phyloP scores from a whole-genome alignment of 2,888 invertebrate species.

The Operophtera brumata region DNA sequence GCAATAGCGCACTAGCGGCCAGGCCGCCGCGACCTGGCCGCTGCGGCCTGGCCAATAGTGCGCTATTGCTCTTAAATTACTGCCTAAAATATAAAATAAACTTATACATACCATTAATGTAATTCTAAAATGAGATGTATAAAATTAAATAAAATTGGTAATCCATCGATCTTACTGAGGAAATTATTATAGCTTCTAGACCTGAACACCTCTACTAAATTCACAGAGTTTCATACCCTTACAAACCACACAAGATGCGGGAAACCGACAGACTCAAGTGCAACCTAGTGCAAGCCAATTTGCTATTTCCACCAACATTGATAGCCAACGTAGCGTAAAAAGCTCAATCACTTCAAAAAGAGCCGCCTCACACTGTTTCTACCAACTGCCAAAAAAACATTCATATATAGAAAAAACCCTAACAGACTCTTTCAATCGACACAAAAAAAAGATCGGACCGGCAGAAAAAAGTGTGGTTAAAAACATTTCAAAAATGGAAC shows the following conservation, averaged over 20 bases:
- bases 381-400: not conserved
- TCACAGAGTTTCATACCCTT: no score
- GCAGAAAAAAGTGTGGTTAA: slow-evolving; percentile 11
- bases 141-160: no score
- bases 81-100: no score
- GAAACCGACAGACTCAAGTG: slow-evolving; percentile 6
- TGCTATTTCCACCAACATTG: slow-evolving; percentile 9
- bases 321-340: slow-evolving; percentile 10
- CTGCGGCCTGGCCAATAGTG: no score
- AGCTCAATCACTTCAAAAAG: slow-evolving; percentile 13
- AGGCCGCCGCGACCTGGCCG: no score
- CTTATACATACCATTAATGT: no score
- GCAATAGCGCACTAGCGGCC: no score
- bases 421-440: not conserved
- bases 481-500: slow-evolving; percentile 34
- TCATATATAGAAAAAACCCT: not conserved
- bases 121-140: no score
- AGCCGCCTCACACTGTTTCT: slow-evolving; percentile 10
- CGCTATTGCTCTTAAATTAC: no score
- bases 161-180: no score
- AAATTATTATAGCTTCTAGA: no score
- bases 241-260: slow-evolving; percentile 11
- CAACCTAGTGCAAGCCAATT: slow-evolving; percentile 1
- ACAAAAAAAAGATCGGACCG: slow-evolving; percentile 2
- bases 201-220: no score